These are phyloP conservation scores for Hucho hucho DNA, from an alignment of 2,113 vertebrate genomes.

Conservation along the genomic window DNA sequence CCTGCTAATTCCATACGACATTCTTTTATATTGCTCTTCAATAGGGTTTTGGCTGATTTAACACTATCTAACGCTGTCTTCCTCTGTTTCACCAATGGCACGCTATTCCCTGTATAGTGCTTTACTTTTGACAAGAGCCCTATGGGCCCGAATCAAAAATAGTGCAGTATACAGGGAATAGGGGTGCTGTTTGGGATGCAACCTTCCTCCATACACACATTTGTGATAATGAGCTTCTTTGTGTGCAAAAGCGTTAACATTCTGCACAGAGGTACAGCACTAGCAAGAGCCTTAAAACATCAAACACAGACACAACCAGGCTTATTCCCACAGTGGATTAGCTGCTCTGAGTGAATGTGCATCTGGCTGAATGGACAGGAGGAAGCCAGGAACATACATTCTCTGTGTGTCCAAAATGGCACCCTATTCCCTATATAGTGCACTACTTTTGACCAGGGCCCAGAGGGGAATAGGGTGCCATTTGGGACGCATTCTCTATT, in stretches of 20 bases:
- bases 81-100: background rate
- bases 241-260: conserved; percentile 27
- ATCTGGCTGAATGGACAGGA: conserved; percentile 8
- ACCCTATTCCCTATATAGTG: no score
- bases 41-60: conserved; percentile 18
- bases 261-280: conserved; percentile 19
- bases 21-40: conserved; percentile 25
- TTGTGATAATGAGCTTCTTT: conserved; percentile 36
- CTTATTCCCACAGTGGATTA: conserved; percentile 40
- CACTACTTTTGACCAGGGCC: no score
- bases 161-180: no score
- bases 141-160: no score
- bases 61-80: background rate
- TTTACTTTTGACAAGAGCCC: no score
- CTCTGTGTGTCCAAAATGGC: no score
- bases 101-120: no score
- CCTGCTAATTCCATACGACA: conserved; percentile 29
- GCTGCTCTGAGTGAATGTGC: conserved; percentile 12
- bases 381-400: background rate
- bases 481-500: background rate
- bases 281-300: conserved; percentile 31
- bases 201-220: background rate
- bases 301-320: conserved; percentile 18
- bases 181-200: no score
- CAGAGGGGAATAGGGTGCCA: no score